Percentiles rank a stretch among this genome's conserved stretches.
phyloP scores from a whole-genome alignment of 2,113 vertebrate species.

The Sebastes fasciatus region DNA sequence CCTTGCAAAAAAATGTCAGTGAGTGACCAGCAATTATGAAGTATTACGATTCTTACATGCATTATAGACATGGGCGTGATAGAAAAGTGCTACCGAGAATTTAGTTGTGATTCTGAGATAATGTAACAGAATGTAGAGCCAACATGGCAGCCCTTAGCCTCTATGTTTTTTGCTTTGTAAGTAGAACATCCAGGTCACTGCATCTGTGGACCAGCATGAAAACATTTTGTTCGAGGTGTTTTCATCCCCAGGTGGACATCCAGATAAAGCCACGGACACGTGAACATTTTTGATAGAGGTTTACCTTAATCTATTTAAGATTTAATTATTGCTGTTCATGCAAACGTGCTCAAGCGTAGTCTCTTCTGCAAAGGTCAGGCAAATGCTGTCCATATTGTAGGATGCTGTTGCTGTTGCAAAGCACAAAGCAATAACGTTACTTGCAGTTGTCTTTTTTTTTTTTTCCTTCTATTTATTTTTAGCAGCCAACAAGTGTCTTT shows the following conservation, averaged over 20 bases:
- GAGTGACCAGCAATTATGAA: too few species aligned
- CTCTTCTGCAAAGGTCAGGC: neutral
- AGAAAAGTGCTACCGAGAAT: too few species aligned
- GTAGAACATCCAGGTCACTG: slow-evolving; percentile 7
- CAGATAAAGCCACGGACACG: neutral
- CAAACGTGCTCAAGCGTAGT: neutral
- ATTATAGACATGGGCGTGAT: too few species aligned
- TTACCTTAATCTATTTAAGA: neutral
- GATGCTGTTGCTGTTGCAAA: neutral
- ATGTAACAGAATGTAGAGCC: neutral
- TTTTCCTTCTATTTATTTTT: too few species aligned
- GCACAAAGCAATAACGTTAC: neutral
- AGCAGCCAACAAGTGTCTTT: neutral
- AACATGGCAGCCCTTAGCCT: neutral
- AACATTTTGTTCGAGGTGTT: neutral
- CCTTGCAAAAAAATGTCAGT: too few species aligned
- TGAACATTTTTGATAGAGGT: neutral
- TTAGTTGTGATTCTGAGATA: neutral
- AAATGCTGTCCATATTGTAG: neutral
- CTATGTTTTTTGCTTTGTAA: neutral
- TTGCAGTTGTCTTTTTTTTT: neutral
- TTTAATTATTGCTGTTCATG: neutral
- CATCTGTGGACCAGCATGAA: neutral
- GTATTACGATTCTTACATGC: too few species aligned
- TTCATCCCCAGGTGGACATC: neutral